Percentiles rank a stretch among this genome's conserved stretches.
Conservation (phyloP, 2,113 vertebrate species). For the Mugil cephalus region DNA sequence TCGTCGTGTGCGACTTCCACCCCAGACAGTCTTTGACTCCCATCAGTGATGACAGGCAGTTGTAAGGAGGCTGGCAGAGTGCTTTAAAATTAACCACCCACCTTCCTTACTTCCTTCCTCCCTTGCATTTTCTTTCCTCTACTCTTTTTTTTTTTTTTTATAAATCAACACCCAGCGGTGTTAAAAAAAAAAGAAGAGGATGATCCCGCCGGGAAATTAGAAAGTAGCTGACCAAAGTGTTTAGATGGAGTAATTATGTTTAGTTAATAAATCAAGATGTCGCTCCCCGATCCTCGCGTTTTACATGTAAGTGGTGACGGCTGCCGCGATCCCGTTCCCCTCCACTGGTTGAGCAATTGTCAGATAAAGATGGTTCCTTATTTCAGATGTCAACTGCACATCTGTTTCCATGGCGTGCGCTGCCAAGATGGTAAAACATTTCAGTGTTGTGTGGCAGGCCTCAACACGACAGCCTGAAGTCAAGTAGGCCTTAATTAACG, state of each 20-base stretch:
- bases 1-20: constrained; percentile 24
- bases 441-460: neutral
- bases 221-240: constrained; percentile 57
- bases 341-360: neutral
- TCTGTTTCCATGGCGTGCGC: constrained; percentile 28
- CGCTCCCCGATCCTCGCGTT: constrained; percentile 36
- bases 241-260: constrained; percentile 71
- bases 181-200: constrained; percentile 52
- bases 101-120: neutral
- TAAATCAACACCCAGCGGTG: constrained; percentile 63
- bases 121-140: neutral
- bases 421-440: constrained; percentile 10
- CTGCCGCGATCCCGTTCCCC: neutral
- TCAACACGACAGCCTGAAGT: neutral
- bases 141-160: constrained; percentile 1
- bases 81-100: constrained; percentile 27
- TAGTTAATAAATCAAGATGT: constrained; percentile 67
- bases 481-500: neutral
- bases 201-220: constrained; percentile 64
- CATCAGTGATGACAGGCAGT: constrained; percentile 49
- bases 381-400: constrained; percentile 32
- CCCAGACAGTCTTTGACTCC: constrained; percentile 21
- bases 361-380: neutral
- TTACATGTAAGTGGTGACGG: constrained; percentile 16
- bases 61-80: constrained; percentile 35